Evolutionary conservation across 1,140 invertebrate species (phyloP), one percentile per base, ranked within the genome.

Genomic region (Venturia canescens): DNA sequence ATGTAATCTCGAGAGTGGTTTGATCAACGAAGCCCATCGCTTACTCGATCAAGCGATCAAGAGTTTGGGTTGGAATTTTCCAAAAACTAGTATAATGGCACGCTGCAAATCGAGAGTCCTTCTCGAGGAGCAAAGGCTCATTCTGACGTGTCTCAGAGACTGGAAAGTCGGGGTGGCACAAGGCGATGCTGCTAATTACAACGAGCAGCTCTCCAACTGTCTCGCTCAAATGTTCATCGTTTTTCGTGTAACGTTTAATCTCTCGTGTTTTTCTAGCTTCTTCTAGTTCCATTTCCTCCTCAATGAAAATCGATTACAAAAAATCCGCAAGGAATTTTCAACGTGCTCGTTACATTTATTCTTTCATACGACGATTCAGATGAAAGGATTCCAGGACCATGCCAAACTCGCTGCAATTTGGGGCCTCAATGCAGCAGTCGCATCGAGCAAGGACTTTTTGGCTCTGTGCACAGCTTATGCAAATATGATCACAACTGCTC

Each of bases 321-420:
- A n/a, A n/a, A n/a, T n/a, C n/a, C n/a, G n/a, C n/a, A n/a, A n/a
- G n/a, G n/a, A n/a, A n/a, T n/a, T n/a, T n/a, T n/a, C n/a, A n/a
- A n/a, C n/a, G n/a, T n/a, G n/a, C n/a, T n/a, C n/a, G n/a, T n/a
- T n/a, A n/a, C n/a, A n/a, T n/a, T n/a, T n/a, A n/a, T n/a, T n/a
- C n/a, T n/a, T n/a, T n/a, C n/a, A n/a, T n/a, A n/a, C n/a, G n/a
- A n/a, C n/a, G n/a, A n/a, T 48, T 82, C 66, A 88, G 88, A 88
- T 86, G 21, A 91, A 84, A 82, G 75, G 78, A 15, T 91, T 92
- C 86, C 87, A 87, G 44, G 85, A 89, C 7, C 91, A 92, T 60
- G 93, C 93, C 0, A 86, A 90, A 50, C 84, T 94, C 26, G 93
- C 93, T 6, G 93, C 94, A 0, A 88, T 93, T 29, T 94, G 93